Evolutionary conservation across 2,888 invertebrate genomes (phyloP), one percentile per base, ranked within the genome.

Genomic region (Brachypalpus laphriformis): DNA sequence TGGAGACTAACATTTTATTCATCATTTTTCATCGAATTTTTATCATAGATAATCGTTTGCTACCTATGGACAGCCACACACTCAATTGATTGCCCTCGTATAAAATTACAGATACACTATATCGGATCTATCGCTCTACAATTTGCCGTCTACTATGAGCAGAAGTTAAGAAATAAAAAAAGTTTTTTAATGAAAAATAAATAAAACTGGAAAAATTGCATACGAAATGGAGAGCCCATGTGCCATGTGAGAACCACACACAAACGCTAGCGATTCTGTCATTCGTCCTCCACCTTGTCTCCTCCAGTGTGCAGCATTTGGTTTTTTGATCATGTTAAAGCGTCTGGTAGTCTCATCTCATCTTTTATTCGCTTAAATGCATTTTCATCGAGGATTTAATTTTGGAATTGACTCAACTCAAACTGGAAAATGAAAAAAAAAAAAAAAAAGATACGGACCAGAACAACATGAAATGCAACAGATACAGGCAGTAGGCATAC

Each of bases 311-410:
- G 28, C 28, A 28, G 31, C 31, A 37, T 25, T 16, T 40, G 14
- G 42, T 45, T 49, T 61, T 51, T 68, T 63, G 8, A 45, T 80
- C 68, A 65, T 70, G 75, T 71, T 75, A 59, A 66, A 85, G 85
- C 85, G 85, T 85, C 85, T 85, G 85, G 75, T 81, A 81, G 85
- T 85, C 85, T 85, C 85, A 85, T 81, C 70, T 70, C 80, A 80
- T 80, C 85, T 85, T 85, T 85, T 85, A 85, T 85, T 81, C 85
- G 85, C 75, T 85, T 85, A 85, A 85, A 75, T 81, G 85, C 81
- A 85, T 66, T 85, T 85, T 85, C 81, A 85, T 81, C 81, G 81
- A 66, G 65, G 81, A 81, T 85, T 85, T 85, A 85, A 85, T 81
- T 85, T 85, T 81, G 85, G 85, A 85, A 85, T 85, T 85, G 71